phyloP scores from a whole-genome alignment of 2,113 vertebrate species.

The Hydrolagus affinis region DNA sequence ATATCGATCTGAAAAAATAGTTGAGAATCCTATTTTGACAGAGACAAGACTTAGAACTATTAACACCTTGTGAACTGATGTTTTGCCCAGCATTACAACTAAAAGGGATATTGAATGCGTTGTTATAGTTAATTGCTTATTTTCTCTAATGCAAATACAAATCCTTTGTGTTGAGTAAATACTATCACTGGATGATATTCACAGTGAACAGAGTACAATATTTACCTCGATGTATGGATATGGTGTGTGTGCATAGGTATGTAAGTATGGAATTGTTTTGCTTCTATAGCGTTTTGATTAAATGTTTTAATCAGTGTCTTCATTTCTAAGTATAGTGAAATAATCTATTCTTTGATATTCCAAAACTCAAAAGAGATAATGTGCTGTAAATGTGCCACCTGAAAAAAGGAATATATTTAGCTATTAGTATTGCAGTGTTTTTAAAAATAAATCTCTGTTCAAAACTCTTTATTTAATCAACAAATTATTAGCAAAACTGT shows the following conservation, averaged over 20 bases:
- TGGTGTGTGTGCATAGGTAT: too few relatives aligned
- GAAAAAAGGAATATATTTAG: background rate
- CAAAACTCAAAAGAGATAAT: background rate
- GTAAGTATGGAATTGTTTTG: background rate
- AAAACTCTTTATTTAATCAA: too few relatives aligned
- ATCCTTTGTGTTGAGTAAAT: background rate
- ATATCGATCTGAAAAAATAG: conserved; percentile 85
- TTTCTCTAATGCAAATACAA: background rate
- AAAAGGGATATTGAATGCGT: background rate
- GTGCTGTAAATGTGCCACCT: background rate
- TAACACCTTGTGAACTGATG: conserved; percentile 63
- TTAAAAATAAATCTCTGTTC: background rate
- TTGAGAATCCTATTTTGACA: conserved; percentile 70
- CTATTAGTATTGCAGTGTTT: background rate
- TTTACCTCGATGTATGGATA: too few relatives aligned
- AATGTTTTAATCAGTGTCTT: background rate
- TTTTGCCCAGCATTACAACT: conserved; percentile 31
- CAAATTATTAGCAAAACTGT: background rate
- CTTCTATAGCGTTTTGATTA: background rate
- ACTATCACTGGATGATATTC: background rate
- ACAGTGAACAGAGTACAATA: background rate
- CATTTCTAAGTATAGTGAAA: background rate
- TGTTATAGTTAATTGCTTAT: background rate
- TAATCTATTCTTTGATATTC: background rate
- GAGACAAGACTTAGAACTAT: conserved; percentile 67